Evolutionary conservation across 2,797 vertebrate species (phyloP).

Genomic region (Leuciscus waleckii): DNA sequence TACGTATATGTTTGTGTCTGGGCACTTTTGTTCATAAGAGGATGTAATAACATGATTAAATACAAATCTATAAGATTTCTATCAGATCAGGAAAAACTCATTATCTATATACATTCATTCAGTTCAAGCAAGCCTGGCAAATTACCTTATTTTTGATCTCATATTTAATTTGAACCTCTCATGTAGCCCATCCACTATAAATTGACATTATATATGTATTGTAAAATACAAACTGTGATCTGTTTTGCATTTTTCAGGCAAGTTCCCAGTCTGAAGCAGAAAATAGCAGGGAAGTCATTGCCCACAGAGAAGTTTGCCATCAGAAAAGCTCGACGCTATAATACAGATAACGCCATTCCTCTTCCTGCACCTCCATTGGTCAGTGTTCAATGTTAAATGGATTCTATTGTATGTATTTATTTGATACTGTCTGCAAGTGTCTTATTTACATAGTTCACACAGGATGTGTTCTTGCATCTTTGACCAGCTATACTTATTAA

Average conservation of each 20-base stretch:
- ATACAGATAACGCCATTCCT: slow-evolving; percentile 82
- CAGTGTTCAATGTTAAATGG: slow-evolving; percentile 59
- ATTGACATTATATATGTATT: neutral
- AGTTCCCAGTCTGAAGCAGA: slow-evolving; percentile 92
- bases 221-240: neutral
- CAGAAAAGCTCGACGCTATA: slow-evolving; percentile 92
- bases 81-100: neutral
- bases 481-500: neutral
- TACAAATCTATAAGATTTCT: neutral
- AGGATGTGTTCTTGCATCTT: slow-evolving; percentile 9
- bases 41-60: slow-evolving; percentile 12
- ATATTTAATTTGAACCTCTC: neutral
- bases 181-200: neutral
- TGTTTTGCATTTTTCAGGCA: slow-evolving; percentile 74
- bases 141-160: neutral
- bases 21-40: neutral
- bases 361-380: slow-evolving; percentile 93
- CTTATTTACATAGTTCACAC: slow-evolving; percentile 2
- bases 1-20: neutral
- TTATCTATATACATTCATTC: neutral
- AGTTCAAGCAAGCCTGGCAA: neutral
- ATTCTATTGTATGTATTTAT: neutral
- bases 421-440: neutral
- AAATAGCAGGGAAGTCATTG: slow-evolving; percentile 97
- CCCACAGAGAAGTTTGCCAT: slow-evolving; percentile 99